Conservation (phyloP, 1,140 invertebrate genomes). For the Paraescarpia echinospica region DNA sequence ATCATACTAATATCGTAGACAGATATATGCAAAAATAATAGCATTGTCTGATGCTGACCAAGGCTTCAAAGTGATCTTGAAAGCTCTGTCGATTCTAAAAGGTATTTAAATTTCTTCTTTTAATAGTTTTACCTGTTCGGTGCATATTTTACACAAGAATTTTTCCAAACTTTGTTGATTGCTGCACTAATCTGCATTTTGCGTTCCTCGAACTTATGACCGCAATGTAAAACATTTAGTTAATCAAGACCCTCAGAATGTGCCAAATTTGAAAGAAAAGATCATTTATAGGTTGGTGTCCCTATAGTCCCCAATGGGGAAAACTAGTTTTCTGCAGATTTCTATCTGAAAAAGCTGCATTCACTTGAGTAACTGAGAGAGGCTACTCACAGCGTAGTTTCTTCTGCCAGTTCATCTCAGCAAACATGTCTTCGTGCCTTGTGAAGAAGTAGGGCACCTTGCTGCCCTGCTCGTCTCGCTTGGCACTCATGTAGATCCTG, state of each 20-base stretch:
- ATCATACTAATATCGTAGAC: too few relatives aligned
- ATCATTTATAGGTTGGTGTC: too few relatives aligned
- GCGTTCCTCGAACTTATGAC: too few relatives aligned
- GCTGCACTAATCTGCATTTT: not conserved
- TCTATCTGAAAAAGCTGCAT: not conserved
- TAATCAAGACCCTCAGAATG: not conserved
- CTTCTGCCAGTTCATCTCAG: slow-evolving; percentile 99
- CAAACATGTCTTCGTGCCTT: slow-evolving; percentile 89
- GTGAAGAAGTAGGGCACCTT: slow-evolving; percentile 99
- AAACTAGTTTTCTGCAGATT: not conserved
- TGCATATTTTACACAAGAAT: not conserved
- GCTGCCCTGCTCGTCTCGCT: slow-evolving; percentile 96
- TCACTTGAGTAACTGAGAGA: not conserved
- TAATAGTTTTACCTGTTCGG: not conserved
- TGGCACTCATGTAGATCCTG: slow-evolving; percentile 85
- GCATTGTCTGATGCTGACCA: too few relatives aligned
- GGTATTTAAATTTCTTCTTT: too few relatives aligned
- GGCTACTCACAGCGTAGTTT: slow-evolving; percentile 77
- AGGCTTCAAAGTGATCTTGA: too few relatives aligned
- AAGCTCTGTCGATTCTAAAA: too few relatives aligned
- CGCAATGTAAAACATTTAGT: not conserved
- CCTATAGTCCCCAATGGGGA: not conserved
- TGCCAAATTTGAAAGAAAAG: not conserved
- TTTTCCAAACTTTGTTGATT: not conserved
- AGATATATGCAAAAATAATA: too few relatives aligned